Base-by-base conservation (phyloP, 2,888 invertebrate species). In the Sminthurides aquaticus region DNA sequence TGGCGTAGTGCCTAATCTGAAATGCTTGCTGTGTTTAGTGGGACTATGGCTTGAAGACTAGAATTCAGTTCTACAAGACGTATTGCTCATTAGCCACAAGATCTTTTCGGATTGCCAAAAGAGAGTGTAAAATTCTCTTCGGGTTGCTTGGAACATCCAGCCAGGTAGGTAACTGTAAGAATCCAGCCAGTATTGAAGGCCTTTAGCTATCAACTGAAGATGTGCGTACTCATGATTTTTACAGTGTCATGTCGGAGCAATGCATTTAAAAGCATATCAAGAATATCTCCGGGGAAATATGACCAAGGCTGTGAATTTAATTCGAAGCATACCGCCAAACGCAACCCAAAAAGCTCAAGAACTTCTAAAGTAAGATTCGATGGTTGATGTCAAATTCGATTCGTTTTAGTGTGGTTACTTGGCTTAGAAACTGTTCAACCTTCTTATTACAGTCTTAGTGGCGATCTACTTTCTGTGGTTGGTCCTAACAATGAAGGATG, bases 401-500 rank as follows among this genome's bases (percentile, higher is more conserved):
- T n/a, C n/a, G n/a, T n/a, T n/a, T n/a, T n/a, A n/a, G n/a, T n/a
- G n/a, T n/a, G n/a, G n/a, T n/a, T n/a, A n/a, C n/a, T n/a, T n/a
- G n/a, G n/a, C n/a, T n/a, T n/a, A n/a, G n/a, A n/a, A n/a, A n/a
- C n/a, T n/a, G n/a, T n/a, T n/a, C n/a, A n/a, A n/a, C n/a, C n/a
- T n/a, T n/a, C 15, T 34, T 34, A 34, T 34, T 34, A 34, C 5
- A 34, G 43, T 34, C 15, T 34, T 11, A 34, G 43, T 34, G 86
- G 86, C 1, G 86, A 87, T 78, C 84, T 83, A 65, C 79, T 85
- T 11, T 80, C 82, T 24, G 81, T 85, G 59, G 80, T 86, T 77
- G 86, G 87, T 75, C 87, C 88, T 76, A 93, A 91, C 77, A 91
- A 92, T 76, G 84, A 91, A 76, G 91, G 88, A 55, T 87, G 89